Evolutionary conservation across 2,113 vertebrate genomes (phyloP).

Genomic region (Nematolebias whitei): DNA sequence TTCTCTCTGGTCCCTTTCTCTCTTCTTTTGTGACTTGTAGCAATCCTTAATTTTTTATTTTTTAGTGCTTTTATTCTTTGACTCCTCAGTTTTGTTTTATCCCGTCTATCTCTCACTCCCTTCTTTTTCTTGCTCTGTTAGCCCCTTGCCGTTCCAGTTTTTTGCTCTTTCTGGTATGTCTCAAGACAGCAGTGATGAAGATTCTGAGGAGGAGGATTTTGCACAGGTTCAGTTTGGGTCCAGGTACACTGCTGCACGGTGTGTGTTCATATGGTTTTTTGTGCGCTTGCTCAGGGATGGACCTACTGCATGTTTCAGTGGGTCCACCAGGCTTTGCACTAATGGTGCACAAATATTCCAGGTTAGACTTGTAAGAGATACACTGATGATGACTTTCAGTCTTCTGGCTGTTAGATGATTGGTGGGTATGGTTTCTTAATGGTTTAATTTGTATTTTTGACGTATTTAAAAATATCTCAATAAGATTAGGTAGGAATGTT

Average conservation of each 20-base stretch:
- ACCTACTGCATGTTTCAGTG: slow-evolving; percentile 58
- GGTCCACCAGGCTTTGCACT: slow-evolving; percentile 50
- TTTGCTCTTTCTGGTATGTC: slow-evolving; percentile 91
- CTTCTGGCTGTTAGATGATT: slow-evolving; percentile 11
- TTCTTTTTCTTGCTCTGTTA: slow-evolving; percentile 79
- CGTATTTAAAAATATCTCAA: background rate
- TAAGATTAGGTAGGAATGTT: background rate
- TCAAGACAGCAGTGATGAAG: slow-evolving; percentile 95
- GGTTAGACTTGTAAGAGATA: slow-evolving; percentile 8
- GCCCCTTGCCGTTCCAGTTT: slow-evolving; percentile 92
- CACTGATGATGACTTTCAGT: background rate
- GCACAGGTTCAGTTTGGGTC: slow-evolving; percentile 97
- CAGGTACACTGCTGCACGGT: slow-evolving; percentile 88
- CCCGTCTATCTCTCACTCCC: slow-evolving; percentile 42
- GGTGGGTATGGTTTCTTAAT: background rate
- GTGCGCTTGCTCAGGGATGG: slow-evolving; percentile 47
- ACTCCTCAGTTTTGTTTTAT: slow-evolving; percentile 11
- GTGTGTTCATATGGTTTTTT: slow-evolving; percentile 64
- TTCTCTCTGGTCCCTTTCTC: slow-evolving; percentile 16
- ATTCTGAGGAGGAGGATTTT: slow-evolving; percentile 91
- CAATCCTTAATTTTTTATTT: slow-evolving; percentile 22
- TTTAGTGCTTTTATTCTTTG: slow-evolving; percentile 10
- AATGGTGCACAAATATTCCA: slow-evolving; percentile 42
- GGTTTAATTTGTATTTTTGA: background rate
- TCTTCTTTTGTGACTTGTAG: slow-evolving; percentile 26